Evolutionary conservation across 2,797 vertebrate genomes (phyloP).

Genomic region (Sardinella longiceps): DNA sequence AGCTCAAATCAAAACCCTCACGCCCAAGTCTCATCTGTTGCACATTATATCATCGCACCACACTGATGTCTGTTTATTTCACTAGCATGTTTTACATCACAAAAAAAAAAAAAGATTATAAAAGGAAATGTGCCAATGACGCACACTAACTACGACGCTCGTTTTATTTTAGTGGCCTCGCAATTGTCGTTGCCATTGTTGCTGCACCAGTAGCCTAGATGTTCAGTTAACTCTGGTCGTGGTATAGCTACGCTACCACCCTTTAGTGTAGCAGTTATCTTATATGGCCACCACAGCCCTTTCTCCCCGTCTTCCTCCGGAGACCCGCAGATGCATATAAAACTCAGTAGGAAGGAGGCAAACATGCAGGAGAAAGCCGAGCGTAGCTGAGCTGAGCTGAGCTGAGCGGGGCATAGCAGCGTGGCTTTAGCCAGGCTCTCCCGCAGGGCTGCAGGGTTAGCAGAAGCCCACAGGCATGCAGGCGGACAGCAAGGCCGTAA

Average conservation of each 20-base stretch:
- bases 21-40: background rate
- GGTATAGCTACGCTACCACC: no score
- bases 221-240: background rate
- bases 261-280: constrained; percentile 7
- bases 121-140: background rate
- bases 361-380: background rate
- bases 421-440: constrained; percentile 16
- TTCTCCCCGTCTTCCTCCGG: background rate
- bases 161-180: background rate
- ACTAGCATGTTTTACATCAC: constrained; percentile 2
- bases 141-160: background rate
- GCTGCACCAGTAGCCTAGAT: background rate
- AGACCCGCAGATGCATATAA: background rate
- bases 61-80: constrained; percentile 22
- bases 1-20: background rate
- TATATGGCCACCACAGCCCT: constrained; percentile 9
- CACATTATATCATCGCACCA: background rate
- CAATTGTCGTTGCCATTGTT: constrained; percentile 4
- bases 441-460: constrained; percentile 25
- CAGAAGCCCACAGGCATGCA: constrained; percentile 31
- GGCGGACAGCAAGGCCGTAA: constrained; percentile 39
- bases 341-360: background rate
- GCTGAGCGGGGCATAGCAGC: background rate
- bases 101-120: background rate
- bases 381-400: background rate